A percentile compares a stretch with the other conserved stretches of the same genome.
phyloP scores from a whole-genome alignment of 2,113 vertebrate species.

The Embiotoca jacksoni region DNA sequence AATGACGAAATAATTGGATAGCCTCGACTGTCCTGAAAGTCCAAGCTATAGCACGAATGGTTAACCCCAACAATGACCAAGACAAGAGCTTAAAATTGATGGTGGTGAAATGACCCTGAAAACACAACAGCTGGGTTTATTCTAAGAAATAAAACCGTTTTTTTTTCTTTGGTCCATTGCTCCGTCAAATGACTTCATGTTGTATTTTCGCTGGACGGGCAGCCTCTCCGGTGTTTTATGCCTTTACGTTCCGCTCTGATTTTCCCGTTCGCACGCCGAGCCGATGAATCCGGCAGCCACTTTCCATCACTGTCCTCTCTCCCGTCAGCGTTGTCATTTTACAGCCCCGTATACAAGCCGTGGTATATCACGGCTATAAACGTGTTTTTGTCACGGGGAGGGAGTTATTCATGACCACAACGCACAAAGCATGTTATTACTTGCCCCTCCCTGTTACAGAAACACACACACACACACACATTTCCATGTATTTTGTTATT shows the following conservation, averaged over 20 bases:
- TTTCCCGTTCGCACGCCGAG: neutral
- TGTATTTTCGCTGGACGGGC: neutral
- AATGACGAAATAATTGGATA: no score
- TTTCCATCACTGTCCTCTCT: slow-evolving; percentile 16
- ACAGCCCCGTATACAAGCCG: slow-evolving; percentile 14
- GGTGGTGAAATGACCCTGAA: no score
- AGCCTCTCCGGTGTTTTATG: neutral
- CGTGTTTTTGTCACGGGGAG: slow-evolving; percentile 24
- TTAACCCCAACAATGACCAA: no score
- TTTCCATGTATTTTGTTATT: slow-evolving; percentile 5
- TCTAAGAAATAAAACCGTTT: neutral
- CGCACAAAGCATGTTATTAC: neutral
- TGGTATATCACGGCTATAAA: slow-evolving; percentile 41
- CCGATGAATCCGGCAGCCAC: neutral
- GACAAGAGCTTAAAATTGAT: no score
- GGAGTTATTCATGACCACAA: slow-evolving; percentile 9
- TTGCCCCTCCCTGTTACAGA: neutral
- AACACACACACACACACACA: neutral
- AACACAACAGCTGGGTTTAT: neutral
- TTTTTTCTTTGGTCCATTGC: no score
- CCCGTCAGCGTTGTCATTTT: slow-evolving; percentile 15
- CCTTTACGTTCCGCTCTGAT: neutral
- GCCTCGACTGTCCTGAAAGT: no score
- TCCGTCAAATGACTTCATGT: no score
- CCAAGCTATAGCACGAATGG: no score